Conservation (phyloP, 2,113 vertebrate species). For the Rostratula benghalensis region DNA sequence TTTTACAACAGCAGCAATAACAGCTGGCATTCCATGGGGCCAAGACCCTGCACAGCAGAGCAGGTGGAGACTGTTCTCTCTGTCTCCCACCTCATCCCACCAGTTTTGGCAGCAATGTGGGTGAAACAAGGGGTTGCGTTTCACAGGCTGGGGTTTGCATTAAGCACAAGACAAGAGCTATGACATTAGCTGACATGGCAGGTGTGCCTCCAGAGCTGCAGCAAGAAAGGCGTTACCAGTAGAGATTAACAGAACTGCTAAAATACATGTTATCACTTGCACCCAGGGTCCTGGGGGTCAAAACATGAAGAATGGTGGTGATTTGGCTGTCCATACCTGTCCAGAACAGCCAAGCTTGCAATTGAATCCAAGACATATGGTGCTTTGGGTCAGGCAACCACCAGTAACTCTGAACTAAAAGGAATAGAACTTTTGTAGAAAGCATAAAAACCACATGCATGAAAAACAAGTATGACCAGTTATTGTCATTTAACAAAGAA, state of each 20-base stretch:
- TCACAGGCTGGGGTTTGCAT: background rate
- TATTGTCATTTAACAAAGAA: background rate
- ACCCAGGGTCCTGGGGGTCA: rapidly evolving
- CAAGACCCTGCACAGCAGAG: background rate
- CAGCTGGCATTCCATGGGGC: background rate
- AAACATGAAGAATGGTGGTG: background rate
- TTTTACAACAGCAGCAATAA: background rate
- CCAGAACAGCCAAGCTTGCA: background rate
- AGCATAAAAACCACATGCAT: background rate
- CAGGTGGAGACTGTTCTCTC: background rate
- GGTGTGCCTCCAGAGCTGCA: background rate
- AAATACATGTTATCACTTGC: background rate
- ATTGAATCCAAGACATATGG: background rate
- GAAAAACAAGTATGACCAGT: background rate
- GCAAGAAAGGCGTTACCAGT: background rate
- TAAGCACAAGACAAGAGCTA: background rate
- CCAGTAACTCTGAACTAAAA: background rate
- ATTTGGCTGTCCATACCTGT: background rate
- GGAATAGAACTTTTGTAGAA: background rate
- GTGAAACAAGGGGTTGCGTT: background rate
- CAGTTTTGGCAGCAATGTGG: background rate
- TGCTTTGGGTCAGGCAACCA: background rate
- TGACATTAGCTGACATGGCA: background rate
- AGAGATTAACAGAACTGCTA: background rate
- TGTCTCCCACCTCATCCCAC: background rate